A percentile compares a stretch with the other conserved stretches of the same genome.
Conservation (phyloP, 2,113 vertebrate genomes). For the Toxotes chatareus region DNA sequence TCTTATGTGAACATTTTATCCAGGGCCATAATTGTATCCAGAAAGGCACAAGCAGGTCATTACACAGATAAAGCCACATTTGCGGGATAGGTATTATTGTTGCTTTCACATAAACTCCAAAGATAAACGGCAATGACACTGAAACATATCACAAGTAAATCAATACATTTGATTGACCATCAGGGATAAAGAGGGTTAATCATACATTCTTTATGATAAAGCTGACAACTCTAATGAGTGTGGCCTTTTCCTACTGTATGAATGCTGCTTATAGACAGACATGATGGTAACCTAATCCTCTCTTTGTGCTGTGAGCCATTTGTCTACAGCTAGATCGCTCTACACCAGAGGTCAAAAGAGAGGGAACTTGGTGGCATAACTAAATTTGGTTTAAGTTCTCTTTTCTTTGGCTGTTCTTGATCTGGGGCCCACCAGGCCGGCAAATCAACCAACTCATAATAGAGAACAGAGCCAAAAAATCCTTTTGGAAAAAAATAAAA, state of each 20-base stretch:
- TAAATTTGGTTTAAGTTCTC: neutral
- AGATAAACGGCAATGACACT: constrained; percentile 18
- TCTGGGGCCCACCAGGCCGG: neutral
- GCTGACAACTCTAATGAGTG: neutral
- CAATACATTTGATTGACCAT: neutral
- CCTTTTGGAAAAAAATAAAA: neutral
- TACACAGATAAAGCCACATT: constrained; percentile 5
- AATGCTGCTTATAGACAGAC: constrained; percentile 43
- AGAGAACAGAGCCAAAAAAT: neutral
- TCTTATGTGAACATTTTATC: constrained; percentile 12
- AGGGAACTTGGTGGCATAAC: neutral
- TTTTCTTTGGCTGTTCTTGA: neutral
- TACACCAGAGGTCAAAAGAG: constrained; percentile 36
- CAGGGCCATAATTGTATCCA: neutral
- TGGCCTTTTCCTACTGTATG: constrained; percentile 6
- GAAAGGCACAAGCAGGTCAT: neutral
- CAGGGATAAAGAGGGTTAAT: neutral
- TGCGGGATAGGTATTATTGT: constrained; percentile 5
- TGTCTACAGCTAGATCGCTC: constrained; percentile 17
- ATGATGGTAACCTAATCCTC: constrained; percentile 47
- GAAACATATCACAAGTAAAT: constrained; percentile 16
- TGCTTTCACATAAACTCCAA: constrained; percentile 10
- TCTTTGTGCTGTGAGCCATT: constrained; percentile 46
- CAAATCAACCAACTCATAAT: neutral
- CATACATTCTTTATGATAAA: constrained; percentile 1